These are phyloP conservation scores for Andricus curvator DNA, from an alignment of 2,888 invertebrate species.

Conservation along the genomic window DNA sequence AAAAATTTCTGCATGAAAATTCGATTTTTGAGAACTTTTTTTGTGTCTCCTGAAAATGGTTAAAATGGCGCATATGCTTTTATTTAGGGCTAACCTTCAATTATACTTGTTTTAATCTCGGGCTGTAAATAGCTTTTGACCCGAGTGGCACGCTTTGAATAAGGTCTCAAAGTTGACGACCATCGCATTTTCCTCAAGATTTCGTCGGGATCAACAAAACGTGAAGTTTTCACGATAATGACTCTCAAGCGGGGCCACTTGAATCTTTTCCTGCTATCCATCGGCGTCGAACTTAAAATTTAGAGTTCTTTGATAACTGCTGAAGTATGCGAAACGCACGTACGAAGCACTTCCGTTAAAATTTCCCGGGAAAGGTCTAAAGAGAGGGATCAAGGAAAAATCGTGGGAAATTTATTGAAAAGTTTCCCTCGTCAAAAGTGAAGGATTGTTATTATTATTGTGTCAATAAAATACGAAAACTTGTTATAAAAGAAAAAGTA, in stretches of 20 bases:
- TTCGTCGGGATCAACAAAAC: slow-evolving; percentile 23
- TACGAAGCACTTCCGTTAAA: slow-evolving; percentile 12
- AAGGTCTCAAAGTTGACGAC: slow-evolving; percentile 13
- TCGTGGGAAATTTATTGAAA: neutral
- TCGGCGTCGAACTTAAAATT: slow-evolving; percentile 21
- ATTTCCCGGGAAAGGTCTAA: neutral
- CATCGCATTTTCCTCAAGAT: slow-evolving; percentile 31
- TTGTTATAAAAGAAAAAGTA: neutral
- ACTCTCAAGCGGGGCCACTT: slow-evolving; percentile 38
- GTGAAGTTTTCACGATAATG: slow-evolving; percentile 30
- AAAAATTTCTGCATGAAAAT: no score
- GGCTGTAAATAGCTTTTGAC: slow-evolving; percentile 6
- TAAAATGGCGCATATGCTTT: no score
- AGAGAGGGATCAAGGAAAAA: neutral
- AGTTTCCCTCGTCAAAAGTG: neutral
- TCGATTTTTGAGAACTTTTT: no score
- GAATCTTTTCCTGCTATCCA: slow-evolving; percentile 1
- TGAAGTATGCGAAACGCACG: slow-evolving; percentile 28
- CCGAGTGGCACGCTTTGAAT: neutral
- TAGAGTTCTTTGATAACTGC: slow-evolving; percentile 34
- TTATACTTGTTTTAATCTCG: neutral
- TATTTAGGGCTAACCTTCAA: no score
- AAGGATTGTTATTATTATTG: neutral
- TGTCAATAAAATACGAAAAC: neutral
- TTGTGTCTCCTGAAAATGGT: no score